Evolutionary conservation across 2,113 vertebrate species (phyloP).

Genomic region (Heterotilapia buettikoferi): DNA sequence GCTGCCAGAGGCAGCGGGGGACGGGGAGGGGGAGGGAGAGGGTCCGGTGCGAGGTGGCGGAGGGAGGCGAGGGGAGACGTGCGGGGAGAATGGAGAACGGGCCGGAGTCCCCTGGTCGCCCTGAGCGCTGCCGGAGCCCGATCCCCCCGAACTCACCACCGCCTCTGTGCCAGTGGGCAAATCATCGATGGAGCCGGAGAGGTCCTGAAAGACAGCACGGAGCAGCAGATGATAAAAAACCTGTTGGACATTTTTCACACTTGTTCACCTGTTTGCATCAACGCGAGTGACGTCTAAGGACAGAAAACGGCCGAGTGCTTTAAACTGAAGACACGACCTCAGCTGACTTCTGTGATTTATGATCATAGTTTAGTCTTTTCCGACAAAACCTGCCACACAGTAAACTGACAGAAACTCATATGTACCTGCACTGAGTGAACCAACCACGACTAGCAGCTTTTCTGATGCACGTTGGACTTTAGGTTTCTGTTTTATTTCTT

Average conservation of each 20-base stretch:
- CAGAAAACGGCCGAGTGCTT: background rate
- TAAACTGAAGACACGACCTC: background rate
- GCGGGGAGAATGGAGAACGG: constrained; percentile 90
- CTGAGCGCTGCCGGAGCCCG: constrained; percentile 85
- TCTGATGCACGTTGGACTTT: background rate
- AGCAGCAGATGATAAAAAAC: background rate
- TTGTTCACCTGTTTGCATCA: background rate
- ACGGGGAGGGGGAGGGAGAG: constrained; percentile 79
- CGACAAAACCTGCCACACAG: background rate
- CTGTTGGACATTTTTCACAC: background rate
- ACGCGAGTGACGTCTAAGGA: background rate
- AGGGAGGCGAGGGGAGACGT: constrained; percentile 86
- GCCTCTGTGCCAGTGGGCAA: constrained; percentile 90
- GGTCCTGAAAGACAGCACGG: constrained; percentile 70
- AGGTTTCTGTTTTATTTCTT: background rate
- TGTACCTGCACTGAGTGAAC: background rate
- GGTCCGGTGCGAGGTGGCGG: constrained; percentile 80
- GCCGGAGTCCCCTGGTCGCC: constrained; percentile 89
- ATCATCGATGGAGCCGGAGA: constrained; percentile 93
- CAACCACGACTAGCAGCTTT: background rate
- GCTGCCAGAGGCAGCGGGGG: constrained; percentile 83
- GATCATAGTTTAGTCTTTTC: background rate
- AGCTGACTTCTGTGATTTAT: background rate
- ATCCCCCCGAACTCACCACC: constrained; percentile 83
- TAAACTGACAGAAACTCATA: background rate